A percentile compares a stretch with the other conserved stretches of the same genome.
Conservation (phyloP, 2,113 vertebrate species). For the Thinocorus orbignyianus region DNA sequence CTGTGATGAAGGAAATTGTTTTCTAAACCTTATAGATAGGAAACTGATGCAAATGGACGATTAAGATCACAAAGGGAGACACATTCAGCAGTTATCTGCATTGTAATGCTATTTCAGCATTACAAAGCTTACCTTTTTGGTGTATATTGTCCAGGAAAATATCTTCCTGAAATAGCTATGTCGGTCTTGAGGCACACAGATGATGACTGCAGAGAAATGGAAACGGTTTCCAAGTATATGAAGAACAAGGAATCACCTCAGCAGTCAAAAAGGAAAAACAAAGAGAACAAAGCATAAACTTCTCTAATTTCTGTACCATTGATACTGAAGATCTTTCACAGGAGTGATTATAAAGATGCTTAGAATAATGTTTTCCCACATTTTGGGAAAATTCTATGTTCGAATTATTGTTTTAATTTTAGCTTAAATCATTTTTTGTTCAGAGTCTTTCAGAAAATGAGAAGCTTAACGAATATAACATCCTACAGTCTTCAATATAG, state of each 20-base stretch:
- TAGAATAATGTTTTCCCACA: not conserved
- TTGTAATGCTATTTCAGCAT: not conserved
- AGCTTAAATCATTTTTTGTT: not conserved
- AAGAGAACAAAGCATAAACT: not conserved
- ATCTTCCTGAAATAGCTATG: not conserved
- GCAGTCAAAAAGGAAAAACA: not conserved
- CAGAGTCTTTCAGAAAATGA: not conserved
- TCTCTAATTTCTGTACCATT: not conserved
- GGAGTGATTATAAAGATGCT: not conserved
- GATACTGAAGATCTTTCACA: not conserved
- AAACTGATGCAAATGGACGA: not conserved
- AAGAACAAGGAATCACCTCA: not conserved
- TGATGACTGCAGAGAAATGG: not conserved
- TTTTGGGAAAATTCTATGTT: not conserved
- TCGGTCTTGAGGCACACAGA: not conserved
- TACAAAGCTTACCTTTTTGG: not conserved
- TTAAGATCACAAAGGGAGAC: not conserved
- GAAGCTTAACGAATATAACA: not conserved
- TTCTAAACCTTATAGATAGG: not conserved
- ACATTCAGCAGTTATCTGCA: accelerated
- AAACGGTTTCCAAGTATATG: not conserved
- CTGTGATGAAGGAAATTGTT: not conserved
- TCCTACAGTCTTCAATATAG: not conserved
- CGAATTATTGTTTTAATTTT: not conserved
- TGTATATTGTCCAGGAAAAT: not conserved